Evolutionary conservation across 2,113 vertebrate genomes (phyloP), one percentile per base, ranked within the genome.

Genomic region (Eulemur macaco): DNA sequence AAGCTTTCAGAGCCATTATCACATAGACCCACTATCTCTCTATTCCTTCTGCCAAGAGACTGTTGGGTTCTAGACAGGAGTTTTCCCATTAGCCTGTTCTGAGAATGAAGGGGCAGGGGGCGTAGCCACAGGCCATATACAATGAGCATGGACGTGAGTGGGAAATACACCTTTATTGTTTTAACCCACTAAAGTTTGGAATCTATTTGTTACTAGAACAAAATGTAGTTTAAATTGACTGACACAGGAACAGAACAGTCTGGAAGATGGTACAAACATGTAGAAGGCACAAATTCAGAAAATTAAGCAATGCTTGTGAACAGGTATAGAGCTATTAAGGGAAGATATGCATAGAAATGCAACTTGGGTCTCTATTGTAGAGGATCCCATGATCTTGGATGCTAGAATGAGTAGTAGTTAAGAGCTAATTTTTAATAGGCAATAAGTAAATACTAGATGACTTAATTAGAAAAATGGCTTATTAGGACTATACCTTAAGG

Each of bases 1-100:
- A 95, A 86, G 9, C n/a, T 93, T 86, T 88, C 73, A 91, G 39
- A 85, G 17, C 17, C 52, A 74, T 56, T 45, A 74, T 56, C 14
- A 4, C 0, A 29, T 31, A 27, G 34, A 64, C 15, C 17, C 14
- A 4, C 13, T 78, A 0, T 69, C 27, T 91, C 45, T 94, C 37
- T 47, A 12, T 86, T 39, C 21, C 66, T 45, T 66, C 52, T 77
- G 10, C 2, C 29, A 23, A 50, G 27, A 66, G 37, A 91, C 45
- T 71, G 3, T 14, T 66, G 4, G 52, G 54, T 54, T 86, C 84
- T 86, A 39, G 18, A 84, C 2, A 23, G 0, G 10, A 86, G 50
- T 8, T 69, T 27, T 8, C 78, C 42, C 21, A 50, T 84, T 84
- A 80, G 7, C 37, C 68, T 87, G 1, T 71, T 66, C 77, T 25